Conservation (phyloP, 2,113 vertebrate genomes). For the Amphiprion ocellaris region DNA sequence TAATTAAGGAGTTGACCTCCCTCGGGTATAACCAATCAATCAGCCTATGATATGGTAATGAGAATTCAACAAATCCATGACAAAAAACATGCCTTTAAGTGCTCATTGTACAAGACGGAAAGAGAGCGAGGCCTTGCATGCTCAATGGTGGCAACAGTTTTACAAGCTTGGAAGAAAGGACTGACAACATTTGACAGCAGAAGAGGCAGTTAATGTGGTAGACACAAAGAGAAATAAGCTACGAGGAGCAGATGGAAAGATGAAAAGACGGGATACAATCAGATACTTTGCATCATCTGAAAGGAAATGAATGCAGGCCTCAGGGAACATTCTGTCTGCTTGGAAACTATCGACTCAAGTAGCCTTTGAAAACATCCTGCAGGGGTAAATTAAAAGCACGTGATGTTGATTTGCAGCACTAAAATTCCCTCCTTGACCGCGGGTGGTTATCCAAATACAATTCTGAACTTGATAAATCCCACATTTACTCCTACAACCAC, state of each 20-base stretch:
- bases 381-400: constrained; percentile 39
- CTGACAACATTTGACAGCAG: constrained; percentile 39
- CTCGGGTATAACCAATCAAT: constrained; percentile 47
- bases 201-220: constrained; percentile 29
- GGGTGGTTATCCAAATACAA: constrained; percentile 49
- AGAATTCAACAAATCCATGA: constrained; percentile 26
- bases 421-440: constrained; percentile 15
- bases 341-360: constrained; percentile 21
- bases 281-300: constrained; percentile 33
- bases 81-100: constrained; percentile 19
- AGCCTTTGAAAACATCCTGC: constrained; percentile 45
- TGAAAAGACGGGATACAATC: constrained; percentile 38
- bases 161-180: constrained; percentile 19
- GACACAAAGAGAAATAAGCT: constrained; percentile 44
- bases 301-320: constrained; percentile 33
- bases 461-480: constrained; percentile 61
- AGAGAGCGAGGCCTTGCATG: neutral
- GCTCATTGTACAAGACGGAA: constrained; percentile 9
- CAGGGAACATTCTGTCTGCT: constrained; percentile 17
- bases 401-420: constrained; percentile 48
- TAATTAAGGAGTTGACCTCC: constrained; percentile 49
- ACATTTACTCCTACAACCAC: constrained; percentile 52
- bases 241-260: constrained; percentile 57
- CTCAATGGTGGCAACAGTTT: constrained; percentile 14
- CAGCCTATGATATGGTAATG: constrained; percentile 47